Conservation (phyloP, 2,113 vertebrate genomes). For the Protomyctophum bolini region DNA sequence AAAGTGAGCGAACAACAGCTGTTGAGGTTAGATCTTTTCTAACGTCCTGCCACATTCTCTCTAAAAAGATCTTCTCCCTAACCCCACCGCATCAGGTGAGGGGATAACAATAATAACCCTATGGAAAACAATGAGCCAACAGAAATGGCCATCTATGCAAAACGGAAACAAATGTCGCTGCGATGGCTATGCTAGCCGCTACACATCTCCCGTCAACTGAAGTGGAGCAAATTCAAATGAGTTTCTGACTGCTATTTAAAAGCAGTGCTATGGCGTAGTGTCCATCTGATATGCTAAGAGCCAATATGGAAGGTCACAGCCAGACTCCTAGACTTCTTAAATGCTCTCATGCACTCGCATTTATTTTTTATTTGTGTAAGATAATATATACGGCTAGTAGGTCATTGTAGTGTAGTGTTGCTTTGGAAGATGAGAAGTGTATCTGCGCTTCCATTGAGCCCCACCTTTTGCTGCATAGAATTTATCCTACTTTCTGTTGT, state of each 20-base stretch:
- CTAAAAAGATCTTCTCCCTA: too few relatives aligned
- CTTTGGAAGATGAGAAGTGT: conserved; percentile 41
- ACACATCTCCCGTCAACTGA: conserved; percentile 24
- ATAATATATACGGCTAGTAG: background rate
- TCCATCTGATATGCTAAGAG: conserved; percentile 23
- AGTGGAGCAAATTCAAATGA: conserved; percentile 69
- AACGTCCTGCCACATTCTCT: too few relatives aligned
- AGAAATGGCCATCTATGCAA: conserved; percentile 64
- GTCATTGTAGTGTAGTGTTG: background rate
- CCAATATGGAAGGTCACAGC: conserved; percentile 5
- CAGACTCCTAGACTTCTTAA: background rate
- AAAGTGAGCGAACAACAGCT: too few relatives aligned
- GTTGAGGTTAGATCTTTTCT: too few relatives aligned
- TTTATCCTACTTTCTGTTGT: conserved; percentile 15
- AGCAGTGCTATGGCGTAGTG: conserved; percentile 6
- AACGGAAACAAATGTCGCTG: conserved; percentile 62
- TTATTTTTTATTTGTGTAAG: background rate
- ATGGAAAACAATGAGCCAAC: conserved; percentile 46
- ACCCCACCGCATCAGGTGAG: too few relatives aligned
- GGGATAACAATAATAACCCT: conserved; percentile 25
- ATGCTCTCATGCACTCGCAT: background rate
- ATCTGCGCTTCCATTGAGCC: conserved; percentile 17
- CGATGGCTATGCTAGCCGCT: conserved; percentile 45
- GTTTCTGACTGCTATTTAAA: conserved; percentile 22
- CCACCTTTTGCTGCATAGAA: conserved; percentile 18